Evolutionary conservation across 2,113 vertebrate genomes (phyloP).

Genomic region (Anoplopoma fimbria): DNA sequence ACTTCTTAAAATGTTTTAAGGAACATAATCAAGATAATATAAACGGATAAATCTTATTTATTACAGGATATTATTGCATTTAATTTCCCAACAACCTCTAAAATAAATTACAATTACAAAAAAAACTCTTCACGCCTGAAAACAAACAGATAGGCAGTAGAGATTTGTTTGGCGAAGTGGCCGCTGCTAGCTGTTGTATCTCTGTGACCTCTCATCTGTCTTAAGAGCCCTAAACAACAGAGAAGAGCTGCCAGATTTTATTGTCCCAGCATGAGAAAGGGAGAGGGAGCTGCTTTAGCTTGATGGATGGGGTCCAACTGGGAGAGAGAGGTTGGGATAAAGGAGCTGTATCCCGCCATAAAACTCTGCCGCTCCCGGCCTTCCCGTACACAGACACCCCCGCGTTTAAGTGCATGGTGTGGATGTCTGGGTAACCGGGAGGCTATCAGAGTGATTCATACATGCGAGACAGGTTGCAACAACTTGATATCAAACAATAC

Average conservation of each 20-base stretch:
- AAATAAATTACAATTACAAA: not conserved
- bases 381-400: slow-evolving; percentile 23
- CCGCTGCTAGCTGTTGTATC: slow-evolving; percentile 30
- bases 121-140: not conserved
- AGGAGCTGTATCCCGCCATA: slow-evolving; percentile 58
- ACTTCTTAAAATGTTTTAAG: not conserved
- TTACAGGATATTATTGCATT: not conserved
- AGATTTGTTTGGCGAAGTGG: slow-evolving; percentile 38
- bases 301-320: slow-evolving; percentile 79
- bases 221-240: slow-evolving; percentile 66
- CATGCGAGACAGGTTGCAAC: slow-evolving; percentile 46
- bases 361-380: slow-evolving; percentile 52
- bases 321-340: slow-evolving; percentile 64
- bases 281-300: slow-evolving; percentile 58
- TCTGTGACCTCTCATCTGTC: slow-evolving; percentile 71
- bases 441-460: slow-evolving; percentile 59
- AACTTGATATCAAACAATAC: slow-evolving; percentile 39
- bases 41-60: not conserved
- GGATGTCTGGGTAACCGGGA: slow-evolving; percentile 24
- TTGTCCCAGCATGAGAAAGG: slow-evolving; percentile 76
- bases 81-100: not conserved
- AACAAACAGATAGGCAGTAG: slow-evolving; percentile 3
- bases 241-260: slow-evolving; percentile 73
- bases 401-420: slow-evolving; percentile 1
- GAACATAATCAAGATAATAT: not conserved